These are phyloP conservation scores for Acronicta alni DNA, from an alignment of 2,888 invertebrate species.

Conservation along the genomic window DNA sequence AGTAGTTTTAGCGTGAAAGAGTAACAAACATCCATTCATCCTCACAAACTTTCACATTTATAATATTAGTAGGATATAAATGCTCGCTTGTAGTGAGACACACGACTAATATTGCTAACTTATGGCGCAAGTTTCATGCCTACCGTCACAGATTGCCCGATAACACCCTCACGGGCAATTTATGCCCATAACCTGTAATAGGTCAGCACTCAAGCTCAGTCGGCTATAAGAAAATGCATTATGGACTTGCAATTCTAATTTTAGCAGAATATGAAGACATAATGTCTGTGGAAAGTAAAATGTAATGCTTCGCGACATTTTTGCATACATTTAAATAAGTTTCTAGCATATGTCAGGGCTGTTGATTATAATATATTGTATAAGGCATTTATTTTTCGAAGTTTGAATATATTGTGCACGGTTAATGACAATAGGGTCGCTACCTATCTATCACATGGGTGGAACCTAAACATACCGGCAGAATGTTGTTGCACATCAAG, in stretches of 20 bases:
- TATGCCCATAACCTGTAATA: slow-evolving; percentile 64
- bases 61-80: too few species aligned
- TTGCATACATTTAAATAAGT: slow-evolving; percentile 7
- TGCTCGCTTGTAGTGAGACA: slow-evolving; percentile 19
- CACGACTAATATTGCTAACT: slow-evolving; percentile 35
- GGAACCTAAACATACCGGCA: too few species aligned
- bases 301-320: neutral
- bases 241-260: slow-evolving; percentile 10
- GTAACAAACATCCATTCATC: too few species aligned
- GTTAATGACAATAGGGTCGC: too few species aligned
- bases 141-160: slow-evolving; percentile 65
- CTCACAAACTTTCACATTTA: too few species aligned
- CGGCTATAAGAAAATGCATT: slow-evolving; percentile 50
- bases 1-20: too few species aligned
- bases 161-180: slow-evolving; percentile 61
- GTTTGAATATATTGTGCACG: neutral
- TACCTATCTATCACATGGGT: too few species aligned
- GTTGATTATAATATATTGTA: neutral
- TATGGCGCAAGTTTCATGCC: slow-evolving; percentile 51
- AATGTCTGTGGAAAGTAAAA: neutral
- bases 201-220: slow-evolving; percentile 47
- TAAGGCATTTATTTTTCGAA: neutral
- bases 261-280: slow-evolving; percentile 20
- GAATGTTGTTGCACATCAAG: too few species aligned
- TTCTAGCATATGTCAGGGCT: neutral